These are phyloP conservation scores for Lycodopsis pacificus DNA, from an alignment of 2,797 vertebrate species.

Conservation along the genomic window DNA sequence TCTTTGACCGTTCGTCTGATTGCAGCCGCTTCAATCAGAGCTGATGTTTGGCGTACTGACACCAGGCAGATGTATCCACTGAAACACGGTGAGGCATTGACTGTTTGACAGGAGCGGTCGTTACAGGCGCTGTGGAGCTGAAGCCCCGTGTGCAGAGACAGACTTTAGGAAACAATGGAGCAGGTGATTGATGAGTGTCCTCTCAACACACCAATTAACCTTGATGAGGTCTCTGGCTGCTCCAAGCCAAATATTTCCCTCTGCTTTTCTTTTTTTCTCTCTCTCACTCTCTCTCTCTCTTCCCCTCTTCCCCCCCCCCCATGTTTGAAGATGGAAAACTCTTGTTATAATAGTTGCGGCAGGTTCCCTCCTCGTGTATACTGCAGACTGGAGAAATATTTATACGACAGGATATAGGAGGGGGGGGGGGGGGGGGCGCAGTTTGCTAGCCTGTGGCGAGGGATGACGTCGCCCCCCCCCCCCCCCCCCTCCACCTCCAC, in stretches of 20 bases:
- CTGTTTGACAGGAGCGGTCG: conserved; percentile 68
- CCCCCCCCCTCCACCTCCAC: too few relatives aligned
- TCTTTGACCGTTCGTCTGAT: conserved; percentile 2
- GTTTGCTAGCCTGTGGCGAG: conserved; percentile 62
- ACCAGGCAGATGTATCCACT: conserved; percentile 62
- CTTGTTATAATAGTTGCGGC: conserved; percentile 70
- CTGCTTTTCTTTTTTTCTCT: conserved; percentile 65
- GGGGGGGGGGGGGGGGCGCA: conserved; percentile 25
- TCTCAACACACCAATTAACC: conserved; percentile 89
- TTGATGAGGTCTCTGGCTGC: conserved; percentile 83
- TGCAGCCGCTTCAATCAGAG: conserved; percentile 53
- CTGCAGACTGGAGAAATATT: conserved; percentile 73
- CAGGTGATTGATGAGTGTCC: conserved; percentile 84
- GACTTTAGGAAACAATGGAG: conserved; percentile 76
- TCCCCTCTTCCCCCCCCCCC: conserved; percentile 26
- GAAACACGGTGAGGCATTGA: conserved; percentile 66
- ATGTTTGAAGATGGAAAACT: conserved; percentile 64
- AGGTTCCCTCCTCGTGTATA: conserved; percentile 56
- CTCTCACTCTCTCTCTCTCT: conserved; percentile 7
- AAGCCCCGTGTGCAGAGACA: conserved; percentile 40
- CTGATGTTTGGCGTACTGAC: conserved; percentile 38
- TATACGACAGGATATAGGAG: conserved; percentile 50
- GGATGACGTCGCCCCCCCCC: conserved; percentile 64
- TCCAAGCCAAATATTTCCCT: conserved; percentile 83
- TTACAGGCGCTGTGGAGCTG: conserved; percentile 51